Evolutionary conservation across 2,888 invertebrate species (phyloP), one percentile per base, ranked within the genome.

Genomic region (Lordiphosa andalusiaca): DNA sequence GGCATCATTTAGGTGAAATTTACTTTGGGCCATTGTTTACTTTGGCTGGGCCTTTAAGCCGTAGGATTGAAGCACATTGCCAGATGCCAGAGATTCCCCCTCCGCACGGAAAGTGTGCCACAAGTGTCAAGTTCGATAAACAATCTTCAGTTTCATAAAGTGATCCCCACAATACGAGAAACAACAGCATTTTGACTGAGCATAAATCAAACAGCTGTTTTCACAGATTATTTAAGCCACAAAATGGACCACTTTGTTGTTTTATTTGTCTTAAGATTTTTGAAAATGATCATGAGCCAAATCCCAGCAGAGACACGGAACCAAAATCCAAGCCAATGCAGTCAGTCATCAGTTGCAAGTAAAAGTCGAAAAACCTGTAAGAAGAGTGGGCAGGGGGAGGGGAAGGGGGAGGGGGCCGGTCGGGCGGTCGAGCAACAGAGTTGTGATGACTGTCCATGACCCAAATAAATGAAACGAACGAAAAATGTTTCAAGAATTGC

Each of bases 361-460:
- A 80, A 78, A 78, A 78, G 77, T 78, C 80, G 77, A 78, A 78
- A 80, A 80, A 78, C 77, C 77, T 74, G 77, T 77, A 73, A 39
- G 63, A 46, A 41, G 53, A 46, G 13, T 9, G 3, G 39, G 36
- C 21, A 41, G 36, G 6, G 36, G 6, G 39, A 35, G 12, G 1
- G 23, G 35, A 10, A 6, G 19, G 49, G 7, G 6, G 38, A 38
- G 42, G 21, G 23, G 35, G 23, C 10, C 10, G 16, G 16, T 16
- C 16, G 23, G 35, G 23, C 10, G 19, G 49, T 10, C 10, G 38
- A 38, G 48, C 35, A 21, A 35, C 23, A 6, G 50, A 33, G 42
- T 16, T 21, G 36, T 73, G 73, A 76, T 66, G 80, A 77, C 80
- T 78, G 77, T 78, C 80, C 77, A 50, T 78, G 77, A 78, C 77